A percentile compares a stretch with the other conserved stretches of the same genome.
phyloP scores from a whole-genome alignment of 2,113 vertebrate genomes.

The Sebastes fasciatus region DNA sequence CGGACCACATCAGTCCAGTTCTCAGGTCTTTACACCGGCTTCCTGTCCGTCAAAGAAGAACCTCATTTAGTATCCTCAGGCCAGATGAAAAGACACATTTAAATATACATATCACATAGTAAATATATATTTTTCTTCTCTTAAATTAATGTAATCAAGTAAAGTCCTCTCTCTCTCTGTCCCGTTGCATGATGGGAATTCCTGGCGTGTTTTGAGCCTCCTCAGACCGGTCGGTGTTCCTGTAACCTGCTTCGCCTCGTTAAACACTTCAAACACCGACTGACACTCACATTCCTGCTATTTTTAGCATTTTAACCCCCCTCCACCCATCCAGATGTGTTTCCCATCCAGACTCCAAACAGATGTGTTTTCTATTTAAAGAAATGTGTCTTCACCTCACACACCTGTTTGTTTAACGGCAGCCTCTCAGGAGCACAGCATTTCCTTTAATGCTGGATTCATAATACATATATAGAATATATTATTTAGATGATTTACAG shows the following conservation, averaged over 20 bases:
- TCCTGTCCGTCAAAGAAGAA: too few relatives aligned
- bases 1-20: too few relatives aligned
- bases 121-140: too few relatives aligned
- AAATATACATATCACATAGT: too few relatives aligned
- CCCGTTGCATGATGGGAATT: constrained; percentile 1
- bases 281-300: background rate
- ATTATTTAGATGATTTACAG: too few relatives aligned
- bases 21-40: too few relatives aligned
- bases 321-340: constrained; percentile 58
- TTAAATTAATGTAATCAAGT: too few relatives aligned
- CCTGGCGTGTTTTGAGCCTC: constrained; percentile 6
- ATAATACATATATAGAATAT: too few relatives aligned
- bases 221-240: constrained; percentile 27
- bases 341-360: constrained; percentile 48
- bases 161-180: too few relatives aligned
- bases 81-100: too few relatives aligned
- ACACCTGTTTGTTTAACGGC: constrained; percentile 9
- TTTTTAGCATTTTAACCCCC: constrained; percentile 7
- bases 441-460: too few relatives aligned
- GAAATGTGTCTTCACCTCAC: constrained; percentile 6
- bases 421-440: background rate
- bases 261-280: constrained; percentile 60
- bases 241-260: constrained; percentile 54
- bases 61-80: too few relatives aligned
- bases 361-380: constrained; percentile 25